Percentiles rank a stretch among this genome's conserved stretches.
These are phyloP conservation scores for Diplolepis rosae DNA, from an alignment of 2,888 invertebrate genomes.

Conservation along the genomic window DNA sequence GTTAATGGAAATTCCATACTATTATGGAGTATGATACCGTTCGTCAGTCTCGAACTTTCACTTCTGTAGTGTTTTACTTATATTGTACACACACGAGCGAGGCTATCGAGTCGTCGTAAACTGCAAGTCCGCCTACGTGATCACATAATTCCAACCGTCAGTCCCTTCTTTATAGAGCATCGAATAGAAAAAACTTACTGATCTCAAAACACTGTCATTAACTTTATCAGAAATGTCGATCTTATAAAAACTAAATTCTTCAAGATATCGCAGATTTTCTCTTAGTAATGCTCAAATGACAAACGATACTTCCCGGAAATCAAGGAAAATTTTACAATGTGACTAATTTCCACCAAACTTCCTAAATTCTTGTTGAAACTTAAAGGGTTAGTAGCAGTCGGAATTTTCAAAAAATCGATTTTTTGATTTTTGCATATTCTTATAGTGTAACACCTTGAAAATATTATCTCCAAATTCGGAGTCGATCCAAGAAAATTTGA, in stretches of 20 bases:
- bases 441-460: too few species aligned
- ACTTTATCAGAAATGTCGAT: not conserved
- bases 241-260: not conserved
- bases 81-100: constrained; percentile 51
- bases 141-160: constrained; percentile 44
- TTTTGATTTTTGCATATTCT: too few species aligned
- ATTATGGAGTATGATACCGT: constrained; percentile 58
- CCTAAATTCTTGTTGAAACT: too few species aligned
- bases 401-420: too few species aligned
- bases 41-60: constrained; percentile 64
- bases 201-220: not conserved
- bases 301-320: not conserved
- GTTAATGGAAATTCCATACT: constrained; percentile 48
- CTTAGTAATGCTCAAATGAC: not conserved
- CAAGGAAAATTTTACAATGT: not conserved
- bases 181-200: not conserved
- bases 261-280: not conserved
- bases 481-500: too few species aligned
- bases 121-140: constrained; percentile 48
- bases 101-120: constrained; percentile 48
- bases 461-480: too few species aligned
- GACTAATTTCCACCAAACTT: too few species aligned
- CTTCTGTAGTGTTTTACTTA: constrained; percentile 51
- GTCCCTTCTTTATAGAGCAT: constrained; percentile 2
- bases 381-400: too few species aligned